These are phyloP conservation scores for Acronicta alni DNA, from an alignment of 2,888 invertebrate species.

Conservation along the genomic window DNA sequence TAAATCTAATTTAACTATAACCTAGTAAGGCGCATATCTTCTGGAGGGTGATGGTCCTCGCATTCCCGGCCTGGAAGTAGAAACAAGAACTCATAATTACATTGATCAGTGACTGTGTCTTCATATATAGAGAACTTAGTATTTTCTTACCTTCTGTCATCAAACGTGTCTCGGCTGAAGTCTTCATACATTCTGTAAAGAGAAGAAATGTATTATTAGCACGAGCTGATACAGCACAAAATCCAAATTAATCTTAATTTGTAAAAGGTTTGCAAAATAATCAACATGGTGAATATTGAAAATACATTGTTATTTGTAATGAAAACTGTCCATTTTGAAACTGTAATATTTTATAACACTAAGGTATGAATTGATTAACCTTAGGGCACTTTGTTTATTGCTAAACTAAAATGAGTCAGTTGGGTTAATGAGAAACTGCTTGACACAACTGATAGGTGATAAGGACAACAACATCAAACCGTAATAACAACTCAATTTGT, in stretches of 20 bases:
- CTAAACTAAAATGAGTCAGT: conserved; percentile 25
- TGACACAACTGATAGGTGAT: not conserved
- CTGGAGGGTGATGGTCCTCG: conserved; percentile 95
- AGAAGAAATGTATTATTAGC: conserved; percentile 39
- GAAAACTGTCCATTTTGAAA: too few relatives aligned
- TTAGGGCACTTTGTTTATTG: not conserved
- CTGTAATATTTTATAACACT: not conserved
- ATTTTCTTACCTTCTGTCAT: conserved; percentile 93
- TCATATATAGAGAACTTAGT: too few relatives aligned
- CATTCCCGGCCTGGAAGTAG: conserved; percentile 91
- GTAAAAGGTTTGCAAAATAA: too few relatives aligned
- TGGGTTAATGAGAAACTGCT: conserved; percentile 32
- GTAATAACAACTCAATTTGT: conserved; percentile 13
- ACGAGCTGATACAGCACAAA: not conserved
- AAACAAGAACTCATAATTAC: conserved; percentile 58
- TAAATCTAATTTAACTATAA: conserved; percentile 47
- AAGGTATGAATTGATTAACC: not conserved
- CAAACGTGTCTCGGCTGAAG: conserved; percentile 96
- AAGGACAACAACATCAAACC: not conserved
- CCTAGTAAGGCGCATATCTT: conserved; percentile 95
- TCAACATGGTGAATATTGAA: too few relatives aligned
- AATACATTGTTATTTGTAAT: too few relatives aligned
- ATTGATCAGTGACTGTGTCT: too few relatives aligned
- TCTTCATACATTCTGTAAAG: conserved; percentile 94
- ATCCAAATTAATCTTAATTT: too few relatives aligned